A percentile compares a stretch with the other conserved stretches of the same genome.
phyloP scores from a whole-genome alignment of 1,140 invertebrate genomes.

The Hylaeus volcanicus region DNA sequence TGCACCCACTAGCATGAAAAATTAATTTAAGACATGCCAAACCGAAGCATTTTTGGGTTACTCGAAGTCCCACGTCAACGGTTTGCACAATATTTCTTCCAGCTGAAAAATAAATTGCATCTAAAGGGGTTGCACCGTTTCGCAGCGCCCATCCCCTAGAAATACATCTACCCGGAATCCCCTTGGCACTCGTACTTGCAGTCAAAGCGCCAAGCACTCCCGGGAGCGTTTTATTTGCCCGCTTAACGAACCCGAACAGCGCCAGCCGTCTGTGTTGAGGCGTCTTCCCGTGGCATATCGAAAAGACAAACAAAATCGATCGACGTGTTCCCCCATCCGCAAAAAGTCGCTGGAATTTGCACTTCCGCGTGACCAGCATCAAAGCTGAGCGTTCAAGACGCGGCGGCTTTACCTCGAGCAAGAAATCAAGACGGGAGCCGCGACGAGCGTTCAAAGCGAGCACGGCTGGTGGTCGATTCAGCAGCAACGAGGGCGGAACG shows the following conservation, averaged over 20 bases:
- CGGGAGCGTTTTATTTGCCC: slow-evolving; percentile 10
- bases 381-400: slow-evolving; percentile 13
- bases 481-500: slow-evolving; percentile 4
- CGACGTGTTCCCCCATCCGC: background rate
- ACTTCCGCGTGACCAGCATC: slow-evolving; percentile 45
- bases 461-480: slow-evolving; percentile 42
- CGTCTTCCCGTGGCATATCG: background rate
- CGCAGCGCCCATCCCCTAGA: too few species aligned
- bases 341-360: background rate
- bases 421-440: slow-evolving; percentile 25
- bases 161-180: background rate
- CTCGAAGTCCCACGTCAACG: too few species aligned
- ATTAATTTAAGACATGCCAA: too few species aligned
- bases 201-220: background rate
- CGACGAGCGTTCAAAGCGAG: slow-evolving; percentile 6
- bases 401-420: slow-evolving; percentile 9
- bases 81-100: too few species aligned
- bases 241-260: slow-evolving; percentile 28
- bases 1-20: too few species aligned
- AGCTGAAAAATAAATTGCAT: too few species aligned
- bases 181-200: background rate
- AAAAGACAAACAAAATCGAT: slow-evolving; percentile 40
- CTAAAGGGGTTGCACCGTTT: too few species aligned
- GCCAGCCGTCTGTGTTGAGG: background rate
- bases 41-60: too few species aligned